These are phyloP conservation scores for Syngnathus typhle DNA, from an alignment of 2,113 vertebrate genomes.

Conservation along the genomic window DNA sequence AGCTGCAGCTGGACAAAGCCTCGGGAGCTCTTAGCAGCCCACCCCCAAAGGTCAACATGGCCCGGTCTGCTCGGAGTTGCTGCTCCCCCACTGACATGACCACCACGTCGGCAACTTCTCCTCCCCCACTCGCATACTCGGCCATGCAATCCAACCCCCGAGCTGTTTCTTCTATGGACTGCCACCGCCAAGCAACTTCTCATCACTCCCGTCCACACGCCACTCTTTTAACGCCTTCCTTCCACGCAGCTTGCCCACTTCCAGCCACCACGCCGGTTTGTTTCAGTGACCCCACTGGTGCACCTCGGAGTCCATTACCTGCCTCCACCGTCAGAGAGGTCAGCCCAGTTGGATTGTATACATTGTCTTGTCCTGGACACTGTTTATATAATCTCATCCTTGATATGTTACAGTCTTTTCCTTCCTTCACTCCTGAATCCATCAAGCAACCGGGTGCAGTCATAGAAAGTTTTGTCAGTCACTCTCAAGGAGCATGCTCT, in stretches of 20 bases:
- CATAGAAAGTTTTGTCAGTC: constrained; percentile 90
- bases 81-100: constrained; percentile 4
- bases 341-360: constrained; percentile 21
- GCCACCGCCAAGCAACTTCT: constrained; percentile 4
- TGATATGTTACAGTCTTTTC: constrained; percentile 27
- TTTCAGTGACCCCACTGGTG: constrained; percentile 46
- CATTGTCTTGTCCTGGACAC: neutral
- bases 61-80: neutral
- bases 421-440: constrained; percentile 47
- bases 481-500: constrained; percentile 89
- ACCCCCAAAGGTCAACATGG: neutral
- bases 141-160: neutral
- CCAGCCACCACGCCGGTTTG: constrained; percentile 23
- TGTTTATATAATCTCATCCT: neutral
- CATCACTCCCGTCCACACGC: constrained; percentile 10
- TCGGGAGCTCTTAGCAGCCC: neutral
- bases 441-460: constrained; percentile 75
- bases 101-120: constrained; percentile 13
- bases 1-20: constrained; percentile 66
- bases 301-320: constrained; percentile 55
- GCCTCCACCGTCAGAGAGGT: constrained; percentile 77
- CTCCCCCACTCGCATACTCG: neutral
- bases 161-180: neutral
- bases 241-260: constrained; percentile 11
- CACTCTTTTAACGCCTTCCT: neutral